A percentile compares a stretch with the other conserved stretches of the same genome.
These are phyloP conservation scores for Regulus satrapa DNA, from an alignment of 2,113 vertebrate species.

Conservation along the genomic window DNA sequence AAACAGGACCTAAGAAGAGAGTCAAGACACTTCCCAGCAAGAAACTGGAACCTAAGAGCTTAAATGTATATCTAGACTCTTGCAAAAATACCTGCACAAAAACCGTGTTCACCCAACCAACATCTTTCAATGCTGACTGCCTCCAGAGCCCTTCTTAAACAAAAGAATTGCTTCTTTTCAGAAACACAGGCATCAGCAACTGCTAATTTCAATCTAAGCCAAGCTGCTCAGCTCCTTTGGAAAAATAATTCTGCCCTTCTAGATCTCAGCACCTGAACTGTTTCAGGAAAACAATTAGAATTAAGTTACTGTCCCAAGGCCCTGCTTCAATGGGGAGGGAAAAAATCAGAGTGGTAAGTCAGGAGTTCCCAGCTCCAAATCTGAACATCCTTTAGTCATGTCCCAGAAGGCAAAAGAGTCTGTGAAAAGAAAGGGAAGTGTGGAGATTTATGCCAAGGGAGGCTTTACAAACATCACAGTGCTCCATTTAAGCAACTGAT, in stretches of 20 bases:
- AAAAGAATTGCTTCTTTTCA: neutral
- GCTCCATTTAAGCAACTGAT: neutral
- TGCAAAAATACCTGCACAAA: neutral
- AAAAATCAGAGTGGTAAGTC: neutral
- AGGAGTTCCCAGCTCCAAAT: neutral
- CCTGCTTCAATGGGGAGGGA: neutral
- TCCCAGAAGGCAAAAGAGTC: neutral
- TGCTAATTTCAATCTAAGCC: neutral
- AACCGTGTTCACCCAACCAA: neutral
- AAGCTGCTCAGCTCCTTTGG: neutral
- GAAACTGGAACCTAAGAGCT: neutral
- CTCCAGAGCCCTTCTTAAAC: neutral
- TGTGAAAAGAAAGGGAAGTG: neutral
- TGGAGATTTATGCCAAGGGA: neutral
- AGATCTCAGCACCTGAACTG: neutral
- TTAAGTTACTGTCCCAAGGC: neutral
- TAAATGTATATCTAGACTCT: neutral
- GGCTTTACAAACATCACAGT: neutral
- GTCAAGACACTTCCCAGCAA: neutral
- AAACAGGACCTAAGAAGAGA: neutral
- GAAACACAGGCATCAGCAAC: neutral
- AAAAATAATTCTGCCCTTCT: neutral
- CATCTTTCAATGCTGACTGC: neutral
- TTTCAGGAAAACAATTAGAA: neutral
- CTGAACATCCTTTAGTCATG: neutral